A percentile compares a stretch with the other conserved stretches of the same genome.
Evolutionary conservation across 2,113 vertebrate species (phyloP).

Genomic region (Pelecanus crispus): DNA sequence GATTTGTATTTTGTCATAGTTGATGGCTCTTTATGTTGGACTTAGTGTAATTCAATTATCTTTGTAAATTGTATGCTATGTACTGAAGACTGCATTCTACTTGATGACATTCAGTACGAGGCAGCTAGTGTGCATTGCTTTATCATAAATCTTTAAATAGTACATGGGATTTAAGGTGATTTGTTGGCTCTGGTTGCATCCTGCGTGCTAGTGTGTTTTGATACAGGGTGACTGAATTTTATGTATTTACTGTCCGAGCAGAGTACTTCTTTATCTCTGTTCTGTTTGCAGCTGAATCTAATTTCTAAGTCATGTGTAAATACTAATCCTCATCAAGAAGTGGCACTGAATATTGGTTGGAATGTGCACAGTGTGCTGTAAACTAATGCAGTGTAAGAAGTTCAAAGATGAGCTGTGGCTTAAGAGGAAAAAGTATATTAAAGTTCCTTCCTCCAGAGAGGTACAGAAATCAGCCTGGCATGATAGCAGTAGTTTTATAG

Average conservation of each 20-base stretch:
- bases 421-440: not conserved
- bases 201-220: not conserved
- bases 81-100: not conserved
- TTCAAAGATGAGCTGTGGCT: conserved; percentile 27
- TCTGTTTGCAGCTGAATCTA: conserved; percentile 5
- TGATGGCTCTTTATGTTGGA: not conserved
- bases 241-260: not conserved
- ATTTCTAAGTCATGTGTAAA: conserved; percentile 50
- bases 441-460: not conserved
- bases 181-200: not conserved
- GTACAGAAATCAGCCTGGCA: not conserved
- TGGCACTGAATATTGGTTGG: not conserved
- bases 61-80: not conserved
- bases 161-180: not conserved
- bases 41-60: not conserved
- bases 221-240: not conserved
- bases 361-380: not conserved
- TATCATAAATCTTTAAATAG: not conserved
- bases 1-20: not conserved
- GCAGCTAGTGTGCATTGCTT: not conserved
- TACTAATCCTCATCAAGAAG: conserved; percentile 36
- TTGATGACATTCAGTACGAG: not conserved
- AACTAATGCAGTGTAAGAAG: conserved; percentile 29
- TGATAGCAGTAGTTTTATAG: not conserved
- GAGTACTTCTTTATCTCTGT: not conserved